Conservation (phyloP, 2,888 invertebrate genomes). For the Cephonodes hylas region DNA sequence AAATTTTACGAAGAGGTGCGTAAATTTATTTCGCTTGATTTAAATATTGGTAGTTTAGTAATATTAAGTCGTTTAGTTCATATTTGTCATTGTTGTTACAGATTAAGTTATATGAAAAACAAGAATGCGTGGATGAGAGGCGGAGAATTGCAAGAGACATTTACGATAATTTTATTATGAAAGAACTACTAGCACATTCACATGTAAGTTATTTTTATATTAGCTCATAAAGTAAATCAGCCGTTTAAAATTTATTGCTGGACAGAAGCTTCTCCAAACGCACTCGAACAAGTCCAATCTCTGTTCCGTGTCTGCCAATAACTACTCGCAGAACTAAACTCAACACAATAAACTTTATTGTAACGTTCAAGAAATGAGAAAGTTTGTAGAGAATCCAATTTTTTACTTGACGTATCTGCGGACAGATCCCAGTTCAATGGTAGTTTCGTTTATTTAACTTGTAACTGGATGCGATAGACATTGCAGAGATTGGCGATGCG, state of each 20-base stretch:
- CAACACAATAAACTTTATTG: background rate
- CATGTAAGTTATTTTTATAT: slow-evolving; percentile 88
- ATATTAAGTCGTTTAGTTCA: too few relatives aligned
- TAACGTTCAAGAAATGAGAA: background rate
- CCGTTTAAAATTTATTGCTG: background rate
- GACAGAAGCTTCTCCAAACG: background rate
- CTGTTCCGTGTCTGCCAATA: background rate
- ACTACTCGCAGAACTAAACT: background rate
- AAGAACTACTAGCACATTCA: slow-evolving; percentile 98
- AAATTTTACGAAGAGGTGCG: slow-evolving; percentile 99
- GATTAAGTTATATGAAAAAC: slow-evolving; percentile 99
- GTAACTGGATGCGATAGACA: background rate
- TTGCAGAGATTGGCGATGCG: background rate
- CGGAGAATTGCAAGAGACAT: slow-evolving; percentile 97
- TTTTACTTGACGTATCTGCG: background rate
- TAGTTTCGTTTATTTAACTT: background rate
- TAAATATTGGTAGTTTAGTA: background rate
- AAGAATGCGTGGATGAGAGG: slow-evolving; percentile 98
- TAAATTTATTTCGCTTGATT: slow-evolving; percentile 8
- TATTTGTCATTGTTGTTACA: slow-evolving; percentile 69
- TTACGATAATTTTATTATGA: slow-evolving; percentile 99
- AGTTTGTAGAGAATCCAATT: background rate
- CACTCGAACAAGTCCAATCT: background rate
- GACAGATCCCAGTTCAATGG: background rate
- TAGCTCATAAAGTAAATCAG: background rate